Conservation (phyloP, 2,797 vertebrate species). For the Poecile montanus region DNA sequence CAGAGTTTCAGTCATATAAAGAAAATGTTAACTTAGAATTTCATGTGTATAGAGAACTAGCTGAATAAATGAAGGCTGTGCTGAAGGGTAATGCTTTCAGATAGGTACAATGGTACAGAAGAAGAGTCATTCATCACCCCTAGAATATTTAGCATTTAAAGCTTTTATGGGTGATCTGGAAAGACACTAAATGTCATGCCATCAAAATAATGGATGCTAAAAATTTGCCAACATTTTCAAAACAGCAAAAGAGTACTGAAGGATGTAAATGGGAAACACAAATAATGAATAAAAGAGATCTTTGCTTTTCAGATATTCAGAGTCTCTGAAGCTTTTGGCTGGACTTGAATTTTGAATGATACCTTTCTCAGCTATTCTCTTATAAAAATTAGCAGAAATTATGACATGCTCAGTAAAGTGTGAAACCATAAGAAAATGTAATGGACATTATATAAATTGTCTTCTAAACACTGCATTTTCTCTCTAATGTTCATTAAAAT, state of each 20-base stretch:
- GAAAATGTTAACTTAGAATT: neutral
- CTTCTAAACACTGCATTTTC: neutral
- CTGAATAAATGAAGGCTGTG: neutral
- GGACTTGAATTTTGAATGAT: neutral
- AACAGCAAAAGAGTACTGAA: neutral
- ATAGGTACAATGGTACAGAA: neutral
- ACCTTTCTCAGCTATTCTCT: neutral
- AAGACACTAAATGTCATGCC: neutral
- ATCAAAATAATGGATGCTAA: neutral
- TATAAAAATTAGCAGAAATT: neutral
- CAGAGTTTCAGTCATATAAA: neutral
- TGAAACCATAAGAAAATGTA: accelerated
- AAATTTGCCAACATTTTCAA: neutral
- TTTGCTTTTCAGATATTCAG: neutral
- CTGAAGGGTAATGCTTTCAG: neutral
- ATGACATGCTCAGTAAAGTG: neutral
- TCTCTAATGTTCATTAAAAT: neutral
- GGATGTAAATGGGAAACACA: neutral
- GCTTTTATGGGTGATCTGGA: neutral
- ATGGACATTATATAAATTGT: neutral
- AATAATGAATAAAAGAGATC: neutral
- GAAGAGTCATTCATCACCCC: neutral
- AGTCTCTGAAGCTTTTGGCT: neutral
- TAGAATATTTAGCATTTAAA: neutral
- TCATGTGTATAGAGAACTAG: neutral